These are phyloP conservation scores for Hoplias malabaricus DNA, from an alignment of 2,113 vertebrate species.

Conservation along the genomic window DNA sequence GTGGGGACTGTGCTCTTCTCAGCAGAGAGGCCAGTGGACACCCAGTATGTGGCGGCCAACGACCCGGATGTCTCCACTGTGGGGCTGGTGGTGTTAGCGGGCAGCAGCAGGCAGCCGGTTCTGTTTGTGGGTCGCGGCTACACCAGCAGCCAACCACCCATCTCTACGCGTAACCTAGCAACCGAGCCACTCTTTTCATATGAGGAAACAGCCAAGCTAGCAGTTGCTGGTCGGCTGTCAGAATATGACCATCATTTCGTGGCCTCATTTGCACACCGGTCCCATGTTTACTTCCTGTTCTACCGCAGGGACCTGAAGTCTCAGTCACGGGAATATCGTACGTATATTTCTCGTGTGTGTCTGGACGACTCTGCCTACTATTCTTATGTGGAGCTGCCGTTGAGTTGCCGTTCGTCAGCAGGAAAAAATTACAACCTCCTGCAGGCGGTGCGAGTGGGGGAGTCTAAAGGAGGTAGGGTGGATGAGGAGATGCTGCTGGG, in stretches of 20 bases:
- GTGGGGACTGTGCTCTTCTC: constrained; percentile 79
- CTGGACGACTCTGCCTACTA: constrained; percentile 93
- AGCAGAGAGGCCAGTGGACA: constrained; percentile 87
- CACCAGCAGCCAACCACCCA: constrained; percentile 93
- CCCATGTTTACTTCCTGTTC: constrained; percentile 92
- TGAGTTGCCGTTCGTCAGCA: constrained; percentile 79
- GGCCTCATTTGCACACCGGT: constrained; percentile 81
- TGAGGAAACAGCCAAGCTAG: constrained; percentile 93
- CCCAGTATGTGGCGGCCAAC: constrained; percentile 94
- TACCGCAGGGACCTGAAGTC: constrained; percentile 91
- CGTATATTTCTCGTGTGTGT: constrained; percentile 90
- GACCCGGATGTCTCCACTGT: constrained; percentile 93
- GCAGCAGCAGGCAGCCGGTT: constrained; percentile 76
- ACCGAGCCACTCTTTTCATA: constrained; percentile 93
- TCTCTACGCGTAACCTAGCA: constrained; percentile 89
- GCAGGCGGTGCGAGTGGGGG: constrained; percentile 84
- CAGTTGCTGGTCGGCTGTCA: constrained; percentile 87
- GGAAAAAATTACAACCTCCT: constrained; percentile 82
- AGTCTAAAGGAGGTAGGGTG: background rate
- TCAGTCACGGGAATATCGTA: constrained; percentile 85
- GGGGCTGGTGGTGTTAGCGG: constrained; percentile 83
- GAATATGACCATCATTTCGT: constrained; percentile 98
- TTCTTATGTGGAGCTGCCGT: constrained; percentile 91
- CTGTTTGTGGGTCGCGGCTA: constrained; percentile 93
- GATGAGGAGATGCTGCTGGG: constrained; percentile 81